Evolutionary conservation across 1,140 invertebrate genomes (phyloP).

Genomic region (Druon quercuslanigerum): DNA sequence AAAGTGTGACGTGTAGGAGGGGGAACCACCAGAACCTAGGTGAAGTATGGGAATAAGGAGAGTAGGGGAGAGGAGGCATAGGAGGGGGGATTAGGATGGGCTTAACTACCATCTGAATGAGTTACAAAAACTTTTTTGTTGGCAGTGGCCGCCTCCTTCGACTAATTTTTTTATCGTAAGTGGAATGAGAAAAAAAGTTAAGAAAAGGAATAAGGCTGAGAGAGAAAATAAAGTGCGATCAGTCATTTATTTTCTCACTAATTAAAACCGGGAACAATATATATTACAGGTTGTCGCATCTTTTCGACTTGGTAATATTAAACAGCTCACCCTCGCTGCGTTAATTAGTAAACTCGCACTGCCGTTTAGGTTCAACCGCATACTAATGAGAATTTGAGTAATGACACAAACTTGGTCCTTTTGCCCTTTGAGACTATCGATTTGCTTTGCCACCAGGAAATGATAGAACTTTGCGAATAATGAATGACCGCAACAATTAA

Average conservation of each 20-base stretch:
- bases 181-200: neutral
- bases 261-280: conserved; percentile 63
- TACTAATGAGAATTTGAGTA: conserved; percentile 69
- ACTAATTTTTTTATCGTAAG: too few relatives aligned
- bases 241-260: conserved; percentile 53
- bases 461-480: neutral
- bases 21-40: too few relatives aligned
- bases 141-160: too few relatives aligned
- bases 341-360: conserved; percentile 68
- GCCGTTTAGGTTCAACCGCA: conserved; percentile 53
- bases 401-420: conserved; percentile 54
- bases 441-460: neutral
- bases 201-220: neutral
- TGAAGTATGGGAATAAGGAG: too few relatives aligned
- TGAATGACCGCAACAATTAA: neutral
- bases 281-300: conserved; percentile 49
- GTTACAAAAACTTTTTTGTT: too few relatives aligned
- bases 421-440: neutral
- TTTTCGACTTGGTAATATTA: conserved; percentile 42
- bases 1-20: too few relatives aligned
- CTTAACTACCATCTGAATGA: too few relatives aligned
- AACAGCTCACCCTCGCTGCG: conserved; percentile 59
- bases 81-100: too few relatives aligned
- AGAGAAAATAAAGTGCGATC: conserved; percentile 36
- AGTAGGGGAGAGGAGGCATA: too few relatives aligned